Evolutionary conservation across 37 sponge, comb jelly and placozoan species (phyloP), one percentile per base, ranked within the genome.

Genomic region (Mnemiopsis leidyi): DNA sequence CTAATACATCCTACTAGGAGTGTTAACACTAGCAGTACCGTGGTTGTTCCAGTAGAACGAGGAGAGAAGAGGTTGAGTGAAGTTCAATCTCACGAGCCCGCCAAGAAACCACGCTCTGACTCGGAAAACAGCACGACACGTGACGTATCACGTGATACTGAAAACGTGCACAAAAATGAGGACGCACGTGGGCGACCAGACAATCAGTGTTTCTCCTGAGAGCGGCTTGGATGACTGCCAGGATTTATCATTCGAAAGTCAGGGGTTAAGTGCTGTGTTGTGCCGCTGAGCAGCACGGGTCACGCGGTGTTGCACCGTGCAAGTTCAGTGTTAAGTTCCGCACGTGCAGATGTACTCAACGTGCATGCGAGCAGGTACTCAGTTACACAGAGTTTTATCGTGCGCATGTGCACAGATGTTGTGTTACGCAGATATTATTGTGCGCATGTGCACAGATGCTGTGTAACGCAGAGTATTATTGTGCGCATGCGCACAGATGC

Each of bases 71-170:
- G 73, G 29, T 29, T 79, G 31, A 79, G 82, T 36, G 82, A 79
- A 35, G 29, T 16, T 16, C 37, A 79, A 1, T 33, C 36, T 13
- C 33, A 28, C 21, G 82, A 79, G 32, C 82, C 82, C 3, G 82
- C 82, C 82, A 79, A 79, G 36, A 79, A 79, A 21, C 82, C 2
- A 31, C 38, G 82, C 21, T 20, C 82, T 36, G 82, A 79, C n/a
- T 3, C 24, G 28, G 73, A 21, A 21, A 9, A 61, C 9, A 9
- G 18, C 68, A 28, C 73, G 28, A 5, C 73, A 69, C 73, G 29
- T 28, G 29, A 69, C 21, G 29, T 2, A 5, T 23, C 73, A 21
- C 29, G 73, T 69, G 24, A 21, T 25, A 23, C 73, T 2, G 73
- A 69, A 3, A 28, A 21, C 24, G 29, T 25, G 73, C 29, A 69